These are phyloP conservation scores for Brachirus orientalis DNA, from an alignment of 2,113 vertebrate genomes.

Conservation along the genomic window DNA sequence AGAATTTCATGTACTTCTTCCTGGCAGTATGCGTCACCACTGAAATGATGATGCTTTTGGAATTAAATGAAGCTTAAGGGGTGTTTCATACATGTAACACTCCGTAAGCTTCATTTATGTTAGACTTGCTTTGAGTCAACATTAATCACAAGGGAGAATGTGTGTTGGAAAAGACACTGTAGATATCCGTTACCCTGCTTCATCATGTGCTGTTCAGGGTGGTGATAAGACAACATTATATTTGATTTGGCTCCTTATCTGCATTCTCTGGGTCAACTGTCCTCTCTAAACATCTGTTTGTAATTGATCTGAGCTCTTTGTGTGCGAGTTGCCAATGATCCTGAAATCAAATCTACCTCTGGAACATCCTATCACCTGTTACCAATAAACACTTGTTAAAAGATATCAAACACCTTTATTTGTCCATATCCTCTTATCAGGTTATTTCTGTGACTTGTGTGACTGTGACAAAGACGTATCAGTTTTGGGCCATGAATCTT, in stretches of 20 bases:
- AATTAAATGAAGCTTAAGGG: background rate
- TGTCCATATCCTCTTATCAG: background rate
- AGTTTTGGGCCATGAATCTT: constrained; percentile 29
- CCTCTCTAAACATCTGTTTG: constrained; percentile 62
- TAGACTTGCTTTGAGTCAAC: constrained; percentile 2
- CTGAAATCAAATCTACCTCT: constrained; percentile 67
- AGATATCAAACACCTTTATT: constrained; percentile 31
- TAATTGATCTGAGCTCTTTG: constrained; percentile 60
- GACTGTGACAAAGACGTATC: constrained; percentile 16
- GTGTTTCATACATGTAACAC: constrained; percentile 8
- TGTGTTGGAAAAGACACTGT: background rate
- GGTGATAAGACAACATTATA: constrained; percentile 57
- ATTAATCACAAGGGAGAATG: constrained; percentile 15
- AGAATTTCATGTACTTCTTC: background rate
- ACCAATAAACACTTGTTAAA: constrained; percentile 61
- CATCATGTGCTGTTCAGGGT: constrained; percentile 28
- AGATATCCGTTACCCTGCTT: constrained; percentile 20
- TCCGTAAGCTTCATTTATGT: background rate
- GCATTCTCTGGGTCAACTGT: constrained; percentile 54
- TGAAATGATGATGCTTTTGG: background rate
- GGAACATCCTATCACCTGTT: constrained; percentile 68
- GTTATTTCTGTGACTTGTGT: constrained; percentile 24
- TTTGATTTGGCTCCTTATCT: constrained; percentile 58
- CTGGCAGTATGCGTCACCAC: background rate
- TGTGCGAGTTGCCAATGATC: constrained; percentile 65